Conservation (phyloP, 1,140 invertebrate species). For the Dreissena polymorpha region DNA sequence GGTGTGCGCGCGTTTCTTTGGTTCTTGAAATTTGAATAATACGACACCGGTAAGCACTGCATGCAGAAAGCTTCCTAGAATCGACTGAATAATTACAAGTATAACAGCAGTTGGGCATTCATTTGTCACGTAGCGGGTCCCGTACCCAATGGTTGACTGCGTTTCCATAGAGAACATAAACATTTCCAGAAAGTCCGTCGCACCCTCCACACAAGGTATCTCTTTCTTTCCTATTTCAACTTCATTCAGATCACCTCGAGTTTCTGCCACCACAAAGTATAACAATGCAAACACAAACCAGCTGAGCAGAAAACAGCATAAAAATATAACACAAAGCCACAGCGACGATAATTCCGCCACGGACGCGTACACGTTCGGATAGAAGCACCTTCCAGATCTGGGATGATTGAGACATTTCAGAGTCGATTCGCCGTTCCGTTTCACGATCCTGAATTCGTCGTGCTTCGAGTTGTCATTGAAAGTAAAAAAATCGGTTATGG, state of each 20-base stretch:
- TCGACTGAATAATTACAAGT: conserved; percentile 74
- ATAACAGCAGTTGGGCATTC: conserved; percentile 70
- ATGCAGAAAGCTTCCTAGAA: conserved; percentile 75
- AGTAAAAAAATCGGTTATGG: conserved; percentile 19
- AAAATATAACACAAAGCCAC: conserved; percentile 45
- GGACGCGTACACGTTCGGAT: conserved; percentile 43
- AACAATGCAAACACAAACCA: conserved; percentile 95
- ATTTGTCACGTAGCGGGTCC: conserved; percentile 85
- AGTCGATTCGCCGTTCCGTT: conserved; percentile 37
- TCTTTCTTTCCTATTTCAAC: conserved; percentile 81
- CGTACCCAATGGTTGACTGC: conserved; percentile 82
- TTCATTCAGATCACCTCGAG: conserved; percentile 91
- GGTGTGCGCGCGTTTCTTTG: conserved; percentile 72
- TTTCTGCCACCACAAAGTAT: conserved; percentile 96
- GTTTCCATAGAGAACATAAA: conserved; percentile 81
- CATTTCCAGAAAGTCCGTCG: conserved; percentile 73
- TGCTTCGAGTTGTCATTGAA: conserved; percentile 8
- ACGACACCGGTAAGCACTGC: conserved; percentile 74
- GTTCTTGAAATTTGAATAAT: conserved; percentile 73
- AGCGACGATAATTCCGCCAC: conserved; percentile 20
- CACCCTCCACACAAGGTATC: conserved; percentile 73
- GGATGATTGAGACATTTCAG: conserved; percentile 30
- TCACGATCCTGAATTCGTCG: conserved; percentile 35
- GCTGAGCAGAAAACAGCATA: conserved; percentile 37
- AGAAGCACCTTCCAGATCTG: conserved; percentile 28